Base-by-base conservation (phyloP, 2,888 invertebrate species). In the Capitulum mitella region DNA sequence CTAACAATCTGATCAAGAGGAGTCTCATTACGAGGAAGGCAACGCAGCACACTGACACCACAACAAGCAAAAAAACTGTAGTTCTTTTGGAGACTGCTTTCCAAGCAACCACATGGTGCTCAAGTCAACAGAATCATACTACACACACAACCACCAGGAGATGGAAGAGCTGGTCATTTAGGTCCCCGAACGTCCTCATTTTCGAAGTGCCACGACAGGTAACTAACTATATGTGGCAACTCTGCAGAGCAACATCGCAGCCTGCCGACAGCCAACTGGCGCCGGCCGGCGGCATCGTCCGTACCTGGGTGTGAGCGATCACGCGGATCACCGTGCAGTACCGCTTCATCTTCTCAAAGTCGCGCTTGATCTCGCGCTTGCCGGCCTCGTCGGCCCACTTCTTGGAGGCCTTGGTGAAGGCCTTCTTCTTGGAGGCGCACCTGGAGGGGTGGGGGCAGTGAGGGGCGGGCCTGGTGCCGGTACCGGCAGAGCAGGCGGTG, bases 381-480 rank as follows among this genome's bases (percentile, higher is more conserved):
- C 99, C 99, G 83, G 94, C 90, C 84, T 95, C 94, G 89, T 98
- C 98, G 84, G 94, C 93, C 98, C 99, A 99, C 87, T 98, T 99
- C 89, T 98, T 98, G 86, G 95, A 93, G 81, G 95, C 91, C 88
- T 98, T 98, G 83, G 96, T 94, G 89, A 98, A 99, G 82, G 99
- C 99, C 95, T 98, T 98, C 95, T 98, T 99, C 92, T 99, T 97
- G 88, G 96, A 95, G 89, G 96, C 95, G 90, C 97, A 98, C 99
- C 99, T 99, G 87, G 82, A 80, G 78, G 64, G 51, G 51, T 77
- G 78, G 29, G 54, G 80, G 75, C 54, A 26, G 29, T 58, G 43
- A 40, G 34, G 70, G 48, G 22, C 40, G 26, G 78, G 37, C 51
- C 43, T 58, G 51, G 32, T 61, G 70, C 51, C 48, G 77, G 43